Base-by-base conservation (phyloP, 2,888 invertebrate species). In the Philereme transversata region DNA sequence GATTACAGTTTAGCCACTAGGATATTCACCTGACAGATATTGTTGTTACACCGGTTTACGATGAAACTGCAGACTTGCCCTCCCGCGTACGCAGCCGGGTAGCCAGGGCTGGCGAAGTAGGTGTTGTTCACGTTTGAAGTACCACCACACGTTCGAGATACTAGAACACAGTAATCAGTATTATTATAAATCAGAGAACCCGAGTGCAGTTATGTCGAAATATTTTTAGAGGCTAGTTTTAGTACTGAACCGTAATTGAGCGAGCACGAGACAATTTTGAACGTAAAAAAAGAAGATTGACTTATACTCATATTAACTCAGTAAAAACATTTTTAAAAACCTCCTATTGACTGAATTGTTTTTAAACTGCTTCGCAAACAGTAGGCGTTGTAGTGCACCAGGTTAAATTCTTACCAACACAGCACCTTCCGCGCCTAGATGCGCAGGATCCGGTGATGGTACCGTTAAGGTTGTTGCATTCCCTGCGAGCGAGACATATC, bases 91-190 rank as follows among this genome's bases (percentile, higher is more conserved):
- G 95, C 93, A 0, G 93, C 92, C 0, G 97, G 97, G 85, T 95
- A 97, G 3, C 94, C 94, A 0, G 95, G 95, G 78, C 96, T 97
- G 8, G 94, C 94, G 83, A 97, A 97, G 79, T 97, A 97, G 0
- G 97, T 97, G 75, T 97, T 97, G 81, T 97, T 97, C 52, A 95
- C 93, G 51, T 93, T 93, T 0, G 96, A 95, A 0, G 94, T 93
- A 0, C 92, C 85, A 3, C 97, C 96, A 72, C 97, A 97, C 0
- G 95, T 91, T 72, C 94, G 93, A 72, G 95, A 94, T 77, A 96
- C 97, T 97, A 78, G 35, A 82, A 9, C 8, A 11, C 5, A 44
- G 9, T 45, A 11, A 22, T 22, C 22, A 22, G 22, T 22, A 22
- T 22, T 22, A n/a, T n/a, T n/a, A n/a, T n/a, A 1, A 22, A 22